Evolutionary conservation across 2,888 invertebrate genomes (phyloP).

Genomic region (Agrochola lota): DNA sequence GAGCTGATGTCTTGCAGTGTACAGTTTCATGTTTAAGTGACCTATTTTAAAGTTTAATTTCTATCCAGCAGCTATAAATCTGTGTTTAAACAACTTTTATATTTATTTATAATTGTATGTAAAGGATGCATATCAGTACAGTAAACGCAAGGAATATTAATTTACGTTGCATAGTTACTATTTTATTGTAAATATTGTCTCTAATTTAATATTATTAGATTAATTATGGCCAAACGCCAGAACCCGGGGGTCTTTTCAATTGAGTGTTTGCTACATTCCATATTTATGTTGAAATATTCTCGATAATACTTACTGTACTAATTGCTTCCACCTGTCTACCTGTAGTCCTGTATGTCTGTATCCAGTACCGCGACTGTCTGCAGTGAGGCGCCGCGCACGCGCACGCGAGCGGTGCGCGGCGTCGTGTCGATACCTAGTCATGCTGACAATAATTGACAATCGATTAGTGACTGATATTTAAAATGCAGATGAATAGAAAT

Average conservation of each 20-base stretch:
- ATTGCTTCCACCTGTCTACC: constrained; percentile 70
- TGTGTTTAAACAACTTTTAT: constrained; percentile 91
- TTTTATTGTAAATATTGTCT: constrained; percentile 90
- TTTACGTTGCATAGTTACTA: constrained; percentile 89
- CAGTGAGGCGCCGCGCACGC: constrained; percentile 21
- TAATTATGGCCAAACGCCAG: constrained; percentile 84
- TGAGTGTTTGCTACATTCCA: constrained; percentile 91
- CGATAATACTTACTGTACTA: constrained; percentile 82
- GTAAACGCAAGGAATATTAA: constrained; percentile 86
- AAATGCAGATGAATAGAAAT: constrained; percentile 84
- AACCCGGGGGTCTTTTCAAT: constrained; percentile 88
- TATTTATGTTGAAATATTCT: constrained; percentile 90
- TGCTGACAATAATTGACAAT: constrained; percentile 77
- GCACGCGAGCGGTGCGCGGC: constrained; percentile 28
- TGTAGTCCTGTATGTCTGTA: constrained; percentile 62
- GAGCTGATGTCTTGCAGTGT: constrained; percentile 86
- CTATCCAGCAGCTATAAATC: constrained; percentile 87
- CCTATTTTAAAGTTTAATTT: constrained; percentile 86
- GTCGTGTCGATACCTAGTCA: constrained; percentile 62
- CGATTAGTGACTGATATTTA: constrained; percentile 82
- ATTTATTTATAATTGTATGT: constrained; percentile 85
- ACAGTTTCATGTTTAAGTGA: constrained; percentile 87
- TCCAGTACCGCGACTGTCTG: constrained; percentile 47
- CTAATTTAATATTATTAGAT: constrained; percentile 89
- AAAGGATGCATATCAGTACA: constrained; percentile 89